Evolutionary conservation across 2,113 vertebrate species (phyloP).

Genomic region (Elaphurus davidianus): DNA sequence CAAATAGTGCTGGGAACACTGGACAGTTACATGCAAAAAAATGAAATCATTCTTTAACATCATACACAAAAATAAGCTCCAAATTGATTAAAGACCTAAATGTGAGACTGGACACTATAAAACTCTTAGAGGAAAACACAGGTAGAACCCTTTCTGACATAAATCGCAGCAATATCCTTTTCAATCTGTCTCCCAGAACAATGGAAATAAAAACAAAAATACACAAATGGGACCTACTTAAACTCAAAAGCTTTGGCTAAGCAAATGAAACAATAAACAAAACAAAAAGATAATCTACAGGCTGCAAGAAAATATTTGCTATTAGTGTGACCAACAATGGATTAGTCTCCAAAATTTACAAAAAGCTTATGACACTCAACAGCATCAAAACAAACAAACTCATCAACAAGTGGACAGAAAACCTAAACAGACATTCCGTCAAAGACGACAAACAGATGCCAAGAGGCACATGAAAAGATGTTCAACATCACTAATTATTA

Average conservation of each 20-base stretch:
- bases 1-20: not conserved
- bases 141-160: not conserved
- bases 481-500: not conserved
- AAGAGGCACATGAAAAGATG: not conserved
- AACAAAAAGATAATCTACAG: not conserved
- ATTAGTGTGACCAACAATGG: not conserved
- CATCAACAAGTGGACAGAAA: not conserved
- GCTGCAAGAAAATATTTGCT: not conserved
- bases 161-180: not conserved
- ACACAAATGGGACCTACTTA: not conserved
- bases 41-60: not conserved
- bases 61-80: not conserved
- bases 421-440: not conserved
- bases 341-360: not conserved
- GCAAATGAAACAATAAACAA: not conserved
- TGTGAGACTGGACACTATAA: not conserved
- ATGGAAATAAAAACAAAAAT: not conserved
- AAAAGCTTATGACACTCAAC: not conserved
- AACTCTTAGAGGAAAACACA: not conserved
- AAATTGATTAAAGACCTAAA: not conserved
- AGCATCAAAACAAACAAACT: not conserved
- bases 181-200: not conserved
- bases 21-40: not conserved
- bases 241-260: not conserved
- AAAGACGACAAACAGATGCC: not conserved